Evolutionary conservation across 1,140 invertebrate species (phyloP), one percentile per base, ranked within the genome.

Genomic region (Conus betulinus): DNA sequence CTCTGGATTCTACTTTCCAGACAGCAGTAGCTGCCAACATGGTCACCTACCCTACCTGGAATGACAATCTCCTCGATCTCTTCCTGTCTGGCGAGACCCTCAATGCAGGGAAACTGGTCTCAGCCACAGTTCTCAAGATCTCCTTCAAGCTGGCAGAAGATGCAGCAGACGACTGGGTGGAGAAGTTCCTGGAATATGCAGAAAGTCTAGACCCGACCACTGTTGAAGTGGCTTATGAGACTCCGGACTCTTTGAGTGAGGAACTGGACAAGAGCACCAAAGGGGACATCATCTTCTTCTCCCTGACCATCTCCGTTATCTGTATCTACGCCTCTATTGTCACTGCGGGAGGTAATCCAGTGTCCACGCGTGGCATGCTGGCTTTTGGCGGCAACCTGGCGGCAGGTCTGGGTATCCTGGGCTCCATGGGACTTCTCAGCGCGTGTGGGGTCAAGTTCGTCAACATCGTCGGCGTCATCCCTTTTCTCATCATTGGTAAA

Each of bases 391-490:
- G 98, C 5, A 99, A 99, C 91, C 93, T 99, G 7, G 98, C 98
- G 6, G 98, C 98, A 0, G 97, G 97, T 3, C 97, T 99, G 96
- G 98, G 98, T 17, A 98, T 98, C 0, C 95, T 97, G 0, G 97
- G 98, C 5, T 98, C 98, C 1, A 99, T 99, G 93, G 98, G 98
- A 74, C 95, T 98, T 76, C 97, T 98, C 90, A 97, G 98, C 94
- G 99, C 99, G 95, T 96, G 97, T 85, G 98, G 98, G 10, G 97
- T 99, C 81, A 97, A 98, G 89, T 99, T 99, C 95, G 99, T 99
- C 92, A 98, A 98, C 27, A 98, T 99, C 88, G 99, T 99, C 95
- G 96, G 99, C 82, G 98, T 98, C 0, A 98, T 98, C 5, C 98
- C 98, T 6, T 99, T 99, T 93, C 96, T 99, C 63, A 98, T 99